Percentiles rank a stretch among this genome's conserved stretches.
phyloP scores from a whole-genome alignment of 2,888 invertebrate species.

The Drosophila longiperda region DNA sequence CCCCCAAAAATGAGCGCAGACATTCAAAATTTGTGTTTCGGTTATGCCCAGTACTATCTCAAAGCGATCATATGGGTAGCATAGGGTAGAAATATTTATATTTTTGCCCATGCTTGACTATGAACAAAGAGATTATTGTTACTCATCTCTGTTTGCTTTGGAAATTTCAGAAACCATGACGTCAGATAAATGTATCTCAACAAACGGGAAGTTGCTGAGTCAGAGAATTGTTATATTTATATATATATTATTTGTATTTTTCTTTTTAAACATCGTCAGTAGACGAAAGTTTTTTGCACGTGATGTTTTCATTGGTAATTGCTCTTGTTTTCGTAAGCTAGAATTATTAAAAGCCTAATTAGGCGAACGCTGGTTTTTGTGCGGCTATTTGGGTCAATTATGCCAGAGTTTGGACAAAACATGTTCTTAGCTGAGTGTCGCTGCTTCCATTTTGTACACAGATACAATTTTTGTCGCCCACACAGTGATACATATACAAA shows the following conservation, averaged over 20 bases:
- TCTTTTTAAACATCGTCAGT: not conserved
- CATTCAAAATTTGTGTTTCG: not conserved
- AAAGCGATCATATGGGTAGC: not conserved
- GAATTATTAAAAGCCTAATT: conserved; percentile 20
- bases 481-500: conserved; percentile 11
- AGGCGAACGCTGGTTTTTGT: conserved; percentile 13
- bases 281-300: conserved; percentile 12
- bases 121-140: not conserved
- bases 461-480: conserved; percentile 26
- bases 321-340: conserved; percentile 40
- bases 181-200: conserved; percentile 3
- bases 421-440: conserved; percentile 24
- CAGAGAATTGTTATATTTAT: not conserved
- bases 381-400: conserved; percentile 53
- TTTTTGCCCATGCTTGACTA: not conserved
- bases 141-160: not conserved
- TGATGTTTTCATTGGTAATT: conserved; percentile 32
- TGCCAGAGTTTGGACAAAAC: conserved; percentile 24
- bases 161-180: conserved; percentile 20
- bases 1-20: conserved; percentile 10
- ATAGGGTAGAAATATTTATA: not conserved
- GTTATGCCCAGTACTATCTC: not conserved
- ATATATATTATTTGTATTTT: not conserved
- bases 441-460: conserved; percentile 25
- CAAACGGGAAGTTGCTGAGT: conserved; percentile 4